Conservation (phyloP, 64 coral and sea anemone species). For the Platygyra sinensis region DNA sequence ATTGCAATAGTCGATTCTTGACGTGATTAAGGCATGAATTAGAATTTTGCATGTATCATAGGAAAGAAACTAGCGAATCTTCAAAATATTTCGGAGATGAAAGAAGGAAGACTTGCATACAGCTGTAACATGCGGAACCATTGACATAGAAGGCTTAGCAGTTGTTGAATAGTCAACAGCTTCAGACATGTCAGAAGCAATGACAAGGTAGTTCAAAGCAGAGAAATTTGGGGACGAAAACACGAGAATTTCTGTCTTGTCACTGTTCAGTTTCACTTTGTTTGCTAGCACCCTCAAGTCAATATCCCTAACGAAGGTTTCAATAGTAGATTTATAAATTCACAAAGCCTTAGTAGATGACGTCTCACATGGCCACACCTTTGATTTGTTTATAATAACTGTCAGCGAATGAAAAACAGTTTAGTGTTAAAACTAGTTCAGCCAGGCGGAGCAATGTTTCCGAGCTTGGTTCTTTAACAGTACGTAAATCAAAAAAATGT, state of each 20-base stretch:
- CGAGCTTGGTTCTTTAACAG: too few relatives aligned
- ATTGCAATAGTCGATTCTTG: conserved; percentile 45
- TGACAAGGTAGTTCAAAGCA: not conserved
- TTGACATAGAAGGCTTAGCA: conserved; percentile 6
- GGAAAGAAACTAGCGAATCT: conserved; percentile 50
- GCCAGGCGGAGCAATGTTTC: too few relatives aligned
- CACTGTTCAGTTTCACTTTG: conserved; percentile 21
- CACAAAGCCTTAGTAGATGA: not conserved
- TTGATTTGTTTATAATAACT: too few relatives aligned
- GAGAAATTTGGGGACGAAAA: conserved; percentile 32
- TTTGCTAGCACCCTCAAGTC: conserved; percentile 23
- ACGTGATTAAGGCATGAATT: conserved; percentile 49
- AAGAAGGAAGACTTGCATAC: conserved; percentile 38
- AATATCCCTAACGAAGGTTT: conserved; percentile 34
- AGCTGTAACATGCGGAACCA: not conserved
- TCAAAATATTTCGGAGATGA: conserved; percentile 41
- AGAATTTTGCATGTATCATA: conserved; percentile 21
- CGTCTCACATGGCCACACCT: too few relatives aligned
- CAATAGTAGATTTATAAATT: not conserved
- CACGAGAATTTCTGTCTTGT: conserved; percentile 53
- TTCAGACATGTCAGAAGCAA: not conserved
- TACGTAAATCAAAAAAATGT: too few relatives aligned
- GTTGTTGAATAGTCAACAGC: conserved; percentile 4
- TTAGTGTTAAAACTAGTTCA: too few relatives aligned
- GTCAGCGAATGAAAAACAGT: too few relatives aligned